These are phyloP conservation scores for Gymnothorax reevesii DNA, from an alignment of 2,797 vertebrate genomes.

Conservation along the genomic window DNA sequence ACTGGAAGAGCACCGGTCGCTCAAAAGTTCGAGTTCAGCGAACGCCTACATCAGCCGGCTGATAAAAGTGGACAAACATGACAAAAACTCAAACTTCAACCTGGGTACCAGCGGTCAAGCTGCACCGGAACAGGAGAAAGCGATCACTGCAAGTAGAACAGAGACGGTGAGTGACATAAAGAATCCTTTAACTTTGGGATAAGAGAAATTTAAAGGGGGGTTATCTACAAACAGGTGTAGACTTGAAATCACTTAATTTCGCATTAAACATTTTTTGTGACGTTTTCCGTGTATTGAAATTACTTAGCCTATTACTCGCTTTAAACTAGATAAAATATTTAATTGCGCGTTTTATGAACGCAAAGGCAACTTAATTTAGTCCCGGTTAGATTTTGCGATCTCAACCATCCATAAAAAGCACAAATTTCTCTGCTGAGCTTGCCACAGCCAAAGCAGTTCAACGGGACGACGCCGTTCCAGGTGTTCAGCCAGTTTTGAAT, in stretches of 20 bases:
- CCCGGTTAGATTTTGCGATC: neutral
- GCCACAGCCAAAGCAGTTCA: neutral
- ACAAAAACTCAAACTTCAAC: constrained; percentile 77
- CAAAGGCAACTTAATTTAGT: neutral
- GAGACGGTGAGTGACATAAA: constrained; percentile 70
- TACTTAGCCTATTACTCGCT: neutral
- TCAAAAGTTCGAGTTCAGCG: constrained; percentile 69
- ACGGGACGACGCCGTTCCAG: neutral
- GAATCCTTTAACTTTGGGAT: neutral
- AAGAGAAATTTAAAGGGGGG: neutral
- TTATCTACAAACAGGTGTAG: constrained; percentile 6
- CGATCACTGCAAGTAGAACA: constrained; percentile 70
- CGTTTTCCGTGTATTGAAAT: neutral
- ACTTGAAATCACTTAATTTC: neutral
- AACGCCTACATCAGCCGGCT: constrained; percentile 90
- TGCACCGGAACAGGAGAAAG: constrained; percentile 71
- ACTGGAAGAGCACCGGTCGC: constrained; percentile 70
- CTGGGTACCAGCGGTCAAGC: constrained; percentile 56
- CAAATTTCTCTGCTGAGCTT: neutral
- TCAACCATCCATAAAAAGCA: neutral
- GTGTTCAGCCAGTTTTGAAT: neutral
- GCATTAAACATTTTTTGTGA: neutral
- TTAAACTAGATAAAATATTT: neutral
- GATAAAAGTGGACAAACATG: constrained; percentile 92
- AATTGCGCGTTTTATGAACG: neutral